Evolutionary conservation across 2,888 invertebrate genomes (phyloP).

Genomic region (Latrodectus hesperus): DNA sequence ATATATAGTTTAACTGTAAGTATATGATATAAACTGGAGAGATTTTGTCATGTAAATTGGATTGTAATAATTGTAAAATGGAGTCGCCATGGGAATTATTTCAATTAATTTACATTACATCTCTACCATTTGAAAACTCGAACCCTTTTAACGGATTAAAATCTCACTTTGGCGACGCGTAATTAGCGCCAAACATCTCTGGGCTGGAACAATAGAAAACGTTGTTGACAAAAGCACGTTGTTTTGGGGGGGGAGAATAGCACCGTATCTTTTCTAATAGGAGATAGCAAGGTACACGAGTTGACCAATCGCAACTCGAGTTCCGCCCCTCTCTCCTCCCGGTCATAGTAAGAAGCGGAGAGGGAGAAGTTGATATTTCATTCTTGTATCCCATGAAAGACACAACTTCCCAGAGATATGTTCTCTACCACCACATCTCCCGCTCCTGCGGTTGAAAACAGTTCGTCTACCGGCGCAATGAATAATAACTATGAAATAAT

Average conservation of each 20-base stretch:
- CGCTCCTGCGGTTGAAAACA: slow-evolving; percentile 6
- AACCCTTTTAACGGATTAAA: no score
- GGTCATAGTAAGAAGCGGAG: neutral
- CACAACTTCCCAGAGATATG: neutral
- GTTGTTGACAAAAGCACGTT: neutral
- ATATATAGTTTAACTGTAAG: no score
- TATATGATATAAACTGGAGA: no score
- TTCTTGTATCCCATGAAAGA: neutral
- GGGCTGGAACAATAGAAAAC: slow-evolving; percentile 9
- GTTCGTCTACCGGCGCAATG: neutral
- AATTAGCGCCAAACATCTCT: slow-evolving; percentile 32
- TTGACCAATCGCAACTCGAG: slow-evolving; percentile 26
- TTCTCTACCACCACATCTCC: neutral
- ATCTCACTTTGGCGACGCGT: slow-evolving; percentile 18
- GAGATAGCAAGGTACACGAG: neutral
- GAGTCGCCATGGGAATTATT: no score
- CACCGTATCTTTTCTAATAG: neutral
- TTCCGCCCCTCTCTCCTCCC: slow-evolving; percentile 34
- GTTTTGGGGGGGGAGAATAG: neutral
- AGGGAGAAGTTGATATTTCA: slow-evolving; percentile 3
- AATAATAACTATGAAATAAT: neutral
- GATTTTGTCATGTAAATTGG: no score
- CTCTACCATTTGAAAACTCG: no score
- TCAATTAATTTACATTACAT: no score
- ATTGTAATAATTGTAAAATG: no score